Evolutionary conservation across 2,113 vertebrate species (phyloP).

Genomic region (Oceanites oceanicus): DNA sequence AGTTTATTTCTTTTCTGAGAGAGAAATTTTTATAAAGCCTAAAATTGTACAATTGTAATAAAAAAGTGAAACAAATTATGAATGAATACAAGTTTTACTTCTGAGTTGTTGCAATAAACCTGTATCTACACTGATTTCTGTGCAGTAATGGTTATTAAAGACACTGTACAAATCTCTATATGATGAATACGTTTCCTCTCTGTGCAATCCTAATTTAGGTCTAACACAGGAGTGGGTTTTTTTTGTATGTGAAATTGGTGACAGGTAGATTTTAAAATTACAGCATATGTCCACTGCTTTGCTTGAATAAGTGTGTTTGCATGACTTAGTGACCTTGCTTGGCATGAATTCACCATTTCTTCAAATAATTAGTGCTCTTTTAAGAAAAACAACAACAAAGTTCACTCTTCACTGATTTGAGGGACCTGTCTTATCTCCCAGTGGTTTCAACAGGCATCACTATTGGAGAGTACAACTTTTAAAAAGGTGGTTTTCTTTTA

Average conservation of each 20-base stretch:
- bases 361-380: neutral
- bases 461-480: neutral
- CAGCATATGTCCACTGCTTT: neutral
- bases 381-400: neutral
- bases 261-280: neutral
- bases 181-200: neutral
- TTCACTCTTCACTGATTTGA: neutral
- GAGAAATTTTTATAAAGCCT: neutral
- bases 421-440: neutral
- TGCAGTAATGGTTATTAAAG: neutral
- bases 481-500: neutral
- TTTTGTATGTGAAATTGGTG: neutral
- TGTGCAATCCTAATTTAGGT: neutral
- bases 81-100: neutral
- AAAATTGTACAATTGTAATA: neutral
- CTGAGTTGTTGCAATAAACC: neutral
- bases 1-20: neutral
- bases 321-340: neutral
- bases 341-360: neutral
- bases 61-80: neutral
- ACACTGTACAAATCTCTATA: accelerated
- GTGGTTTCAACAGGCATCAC: neutral
- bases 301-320: neutral
- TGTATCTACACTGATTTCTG: neutral
- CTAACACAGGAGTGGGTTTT: neutral